Evolutionary conservation across 2,888 invertebrate genomes (phyloP), one percentile per base, ranked within the genome.

Genomic region (Thumatha senex): DNA sequence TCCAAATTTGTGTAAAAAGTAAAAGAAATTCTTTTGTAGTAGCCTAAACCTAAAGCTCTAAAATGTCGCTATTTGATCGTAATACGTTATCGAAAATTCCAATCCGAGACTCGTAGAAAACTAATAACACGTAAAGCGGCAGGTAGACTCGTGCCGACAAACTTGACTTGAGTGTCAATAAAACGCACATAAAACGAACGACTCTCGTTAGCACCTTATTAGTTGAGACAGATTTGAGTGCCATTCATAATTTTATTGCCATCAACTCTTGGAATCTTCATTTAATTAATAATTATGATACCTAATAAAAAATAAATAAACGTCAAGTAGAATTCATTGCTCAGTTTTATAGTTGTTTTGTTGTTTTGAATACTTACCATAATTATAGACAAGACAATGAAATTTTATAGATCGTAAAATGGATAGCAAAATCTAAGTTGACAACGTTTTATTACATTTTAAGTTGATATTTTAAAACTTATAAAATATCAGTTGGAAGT

Each of bases 201-300:
- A 85, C 88, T 84, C 86, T 86, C 84, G 84, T 89, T 87, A 86
- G 77, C 85, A 84, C 84, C 80, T 85, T 85, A 85, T 89, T 86
- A 86, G 82, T 80, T 76, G 61, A 74, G 78, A 84, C 86, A 82
- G 78, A 86, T 85, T 86, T 81, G 76, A 84, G 77, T 81, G 78
- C 73, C 79, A 80, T 81, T 80, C 70, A 77, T 81, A 81, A 81
- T 77, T 83, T 83, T 82, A 86, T 75, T 71, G 72, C 62, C 78
- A 79, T 82, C 76, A 83, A 76, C 74, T 76, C 71, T 72, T 64
- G 63, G 71, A 76, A 74, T 70, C 70, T 72, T 71, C 63, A 66
- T 66, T 69, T 73, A 76, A 79, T 72, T 72, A 72, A 69, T 70
- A 74, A 75, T 74, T 74, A 65, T 63, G 61, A 64, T 65, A n/a